Evolutionary conservation across 2,888 invertebrate species (phyloP).

Genomic region (Ectobius pallidus): DNA sequence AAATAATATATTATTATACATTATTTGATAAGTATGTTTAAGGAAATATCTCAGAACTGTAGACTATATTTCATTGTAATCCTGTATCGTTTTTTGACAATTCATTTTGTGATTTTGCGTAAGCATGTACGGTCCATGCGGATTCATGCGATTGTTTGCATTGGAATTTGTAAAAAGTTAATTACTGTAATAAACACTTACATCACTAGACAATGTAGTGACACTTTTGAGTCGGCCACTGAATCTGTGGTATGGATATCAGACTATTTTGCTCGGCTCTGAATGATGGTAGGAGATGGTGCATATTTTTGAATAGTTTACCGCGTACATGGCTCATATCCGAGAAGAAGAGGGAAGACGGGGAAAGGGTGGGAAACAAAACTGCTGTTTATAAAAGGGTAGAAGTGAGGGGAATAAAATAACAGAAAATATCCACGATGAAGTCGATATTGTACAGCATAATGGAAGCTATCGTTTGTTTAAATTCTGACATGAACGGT

Average conservation of each 20-base stretch:
- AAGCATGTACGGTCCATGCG: no score
- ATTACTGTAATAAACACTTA: no score
- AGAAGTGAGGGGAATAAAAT: background rate
- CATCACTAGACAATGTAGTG: no score
- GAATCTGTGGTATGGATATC: background rate
- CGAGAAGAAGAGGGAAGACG: background rate
- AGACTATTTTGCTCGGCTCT: background rate
- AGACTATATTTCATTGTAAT: no score
- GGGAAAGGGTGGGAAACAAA: constrained; percentile 13
- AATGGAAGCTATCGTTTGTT: background rate
- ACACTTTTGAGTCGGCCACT: no score
- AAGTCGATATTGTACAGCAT: background rate
- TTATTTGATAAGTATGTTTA: no score
- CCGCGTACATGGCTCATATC: constrained; percentile 6
- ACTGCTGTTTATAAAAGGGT: constrained; percentile 20
- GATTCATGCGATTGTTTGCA: no score
- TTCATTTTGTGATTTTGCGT: no score
- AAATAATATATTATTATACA: no score
- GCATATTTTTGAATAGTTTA: constrained; percentile 30
- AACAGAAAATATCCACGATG: constrained; percentile 11
- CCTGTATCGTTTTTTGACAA: no score
- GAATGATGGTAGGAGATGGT: constrained; percentile 4
- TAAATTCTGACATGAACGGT: background rate
- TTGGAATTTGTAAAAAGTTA: no score
- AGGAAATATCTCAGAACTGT: no score